A percentile compares a stretch with the other conserved stretches of the same genome.
Evolutionary conservation across 2,888 invertebrate species (phyloP).

Genomic region (Coenonympha arcania): DNA sequence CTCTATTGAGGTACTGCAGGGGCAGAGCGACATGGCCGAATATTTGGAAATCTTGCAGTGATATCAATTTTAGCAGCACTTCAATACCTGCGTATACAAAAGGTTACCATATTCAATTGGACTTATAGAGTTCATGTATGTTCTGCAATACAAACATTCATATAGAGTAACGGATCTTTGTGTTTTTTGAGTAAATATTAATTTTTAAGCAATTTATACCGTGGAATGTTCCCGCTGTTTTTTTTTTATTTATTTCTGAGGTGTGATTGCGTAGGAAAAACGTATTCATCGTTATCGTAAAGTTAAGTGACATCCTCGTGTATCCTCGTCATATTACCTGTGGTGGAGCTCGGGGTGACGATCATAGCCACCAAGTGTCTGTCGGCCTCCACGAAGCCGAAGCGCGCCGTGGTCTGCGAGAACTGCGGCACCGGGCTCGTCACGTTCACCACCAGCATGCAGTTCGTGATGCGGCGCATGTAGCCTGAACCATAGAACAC

Average conservation of each 20-base stretch:
- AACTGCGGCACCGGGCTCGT: conserved; percentile 82
- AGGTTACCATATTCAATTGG: neutral
- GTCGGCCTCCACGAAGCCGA: conserved; percentile 81
- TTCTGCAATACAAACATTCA: no score
- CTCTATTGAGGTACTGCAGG: conserved; percentile 78
- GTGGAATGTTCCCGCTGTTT: no score
- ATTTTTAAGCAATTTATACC: no score
- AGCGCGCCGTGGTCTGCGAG: conserved; percentile 77
- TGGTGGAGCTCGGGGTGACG: conserved; percentile 77
- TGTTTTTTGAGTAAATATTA: no score
- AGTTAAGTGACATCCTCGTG: no score
- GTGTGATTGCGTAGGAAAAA: no score
- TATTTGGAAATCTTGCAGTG: conserved; percentile 80
- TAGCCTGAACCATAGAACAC: no score
- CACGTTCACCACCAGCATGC: conserved; percentile 82
- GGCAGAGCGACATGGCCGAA: conserved; percentile 83
- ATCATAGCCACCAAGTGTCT: conserved; percentile 83
- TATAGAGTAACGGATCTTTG: no score
- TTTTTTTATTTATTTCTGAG: no score
- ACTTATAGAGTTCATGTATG: no score
- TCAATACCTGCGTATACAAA: conserved; percentile 75
- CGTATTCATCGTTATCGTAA: no score
- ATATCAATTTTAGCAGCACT: conserved; percentile 75
- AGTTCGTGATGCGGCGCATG: conserved; percentile 81
- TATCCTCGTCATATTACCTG: no score